A percentile compares a stretch with the other conserved stretches of the same genome.
phyloP scores from a whole-genome alignment of 1,140 invertebrate genomes.

The Drosophila ambigua region DNA sequence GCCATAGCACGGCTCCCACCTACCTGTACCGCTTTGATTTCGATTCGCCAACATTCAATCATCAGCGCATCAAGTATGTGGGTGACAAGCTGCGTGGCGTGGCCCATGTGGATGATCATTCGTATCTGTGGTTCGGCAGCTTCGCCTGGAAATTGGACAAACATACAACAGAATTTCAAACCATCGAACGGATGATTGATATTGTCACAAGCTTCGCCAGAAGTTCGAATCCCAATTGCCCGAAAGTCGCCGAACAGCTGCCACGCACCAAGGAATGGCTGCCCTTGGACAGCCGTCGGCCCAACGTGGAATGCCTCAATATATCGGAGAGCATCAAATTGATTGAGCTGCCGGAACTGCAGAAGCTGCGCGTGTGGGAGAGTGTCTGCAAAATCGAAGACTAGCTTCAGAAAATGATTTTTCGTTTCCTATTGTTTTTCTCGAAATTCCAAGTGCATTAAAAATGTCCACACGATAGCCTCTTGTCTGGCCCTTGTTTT shows the following conservation, averaged over 20 bases:
- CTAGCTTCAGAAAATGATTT: not conserved
- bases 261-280: constrained; percentile 47
- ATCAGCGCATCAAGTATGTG: constrained; percentile 71
- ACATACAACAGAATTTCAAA: constrained; percentile 67
- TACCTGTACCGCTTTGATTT: constrained; percentile 84
- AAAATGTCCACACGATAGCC: not conserved
- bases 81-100: constrained; percentile 83
- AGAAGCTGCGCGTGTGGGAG: constrained; percentile 59
- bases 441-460: too few species aligned
- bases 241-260: constrained; percentile 28
- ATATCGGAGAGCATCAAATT: constrained; percentile 74
- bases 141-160: constrained; percentile 83
- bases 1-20: constrained; percentile 63
- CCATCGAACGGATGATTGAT: constrained; percentile 84
- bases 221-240: constrained; percentile 78
- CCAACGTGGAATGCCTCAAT: constrained; percentile 78
- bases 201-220: constrained; percentile 83
- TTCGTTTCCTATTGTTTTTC: not conserved
- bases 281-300: constrained; percentile 48
- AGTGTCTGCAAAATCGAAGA: constrained; percentile 33
- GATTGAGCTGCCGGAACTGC: constrained; percentile 80
- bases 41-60: constrained; percentile 74
- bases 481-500: too few species aligned
- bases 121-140: constrained; percentile 86
- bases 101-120: constrained; percentile 87